Base-by-base conservation (phyloP, 1,140 invertebrate species). In the Batillaria attramentaria region DNA sequence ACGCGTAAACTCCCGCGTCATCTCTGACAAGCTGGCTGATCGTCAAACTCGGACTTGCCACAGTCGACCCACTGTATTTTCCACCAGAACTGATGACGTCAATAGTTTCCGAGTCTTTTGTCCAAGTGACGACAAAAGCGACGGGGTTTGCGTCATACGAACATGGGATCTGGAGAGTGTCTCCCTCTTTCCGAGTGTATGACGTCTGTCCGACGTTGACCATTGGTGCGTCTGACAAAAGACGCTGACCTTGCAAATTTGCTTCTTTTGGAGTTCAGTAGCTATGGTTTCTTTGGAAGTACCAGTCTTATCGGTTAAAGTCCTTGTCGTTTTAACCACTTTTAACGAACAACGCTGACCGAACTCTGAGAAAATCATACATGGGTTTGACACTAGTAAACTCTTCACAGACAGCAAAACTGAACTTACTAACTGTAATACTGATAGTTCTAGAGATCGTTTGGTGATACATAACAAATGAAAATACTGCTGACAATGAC, bases 71-170 rank as follows among this genome's bases (percentile, higher is more conserved):
- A 8, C 37, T 2, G 39, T 41, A 70, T 28, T 70, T 70, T 39
- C 68, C 68, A 1, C 68, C 68, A 70, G 37, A 41, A 42, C 39
- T 42, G 24, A 42, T 28, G 13, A 75, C 57, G 73, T 75, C 73
- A 42, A 75, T n/a, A 4, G 28, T 20, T 54, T 75, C 54, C 3
- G 37, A 39, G 39, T 75, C 39, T 16, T 42, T 75, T 18, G 39
- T 65, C 73, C 73, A 75, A 5, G 13, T 39, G 54, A 75, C 73
- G 37, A n/a, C 41, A 6, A 50, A 10, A 0, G 73, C 35, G n/a
- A 39, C 20, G 24, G 73, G 73, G 31, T 54, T 54, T 16, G 73
- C 73, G 73, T 75, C 57, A 65, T 75, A 75, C 20, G 73, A 75
- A 31, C 73, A 75, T 13, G 16, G 31, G 24, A 75, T 62, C 31